Evolutionary conservation across 2,888 invertebrate species (phyloP).

Genomic region (Galerucella nymphaeae): DNA sequence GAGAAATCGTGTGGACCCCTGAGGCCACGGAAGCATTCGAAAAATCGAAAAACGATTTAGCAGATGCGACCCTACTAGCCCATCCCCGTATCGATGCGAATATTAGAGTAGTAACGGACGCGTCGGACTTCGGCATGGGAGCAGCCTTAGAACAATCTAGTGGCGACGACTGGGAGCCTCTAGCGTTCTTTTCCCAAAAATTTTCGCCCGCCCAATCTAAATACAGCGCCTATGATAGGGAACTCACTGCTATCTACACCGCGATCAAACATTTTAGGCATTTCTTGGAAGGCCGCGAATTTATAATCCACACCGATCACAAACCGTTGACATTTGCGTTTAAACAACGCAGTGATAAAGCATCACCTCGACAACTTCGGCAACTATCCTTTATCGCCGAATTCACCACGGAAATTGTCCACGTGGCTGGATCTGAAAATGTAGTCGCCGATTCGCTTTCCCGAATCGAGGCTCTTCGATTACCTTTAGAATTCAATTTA

Average conservation of each 20-base stretch:
- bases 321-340: conserved; percentile 2
- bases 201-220: conserved; percentile 4
- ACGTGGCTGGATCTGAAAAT: too few relatives aligned
- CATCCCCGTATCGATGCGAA: too few relatives aligned
- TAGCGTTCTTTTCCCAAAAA: too few relatives aligned
- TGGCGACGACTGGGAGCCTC: too few relatives aligned
- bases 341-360: conserved; percentile 20
- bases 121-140: too few relatives aligned
- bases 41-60: too few relatives aligned
- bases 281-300: conserved; percentile 2
- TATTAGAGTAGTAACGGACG: too few relatives aligned
- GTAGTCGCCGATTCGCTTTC: conserved; percentile 13
- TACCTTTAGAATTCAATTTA: conserved; percentile 22
- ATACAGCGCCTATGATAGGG: conserved; percentile 4
- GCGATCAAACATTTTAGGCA: neutral
- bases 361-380: conserved; percentile 27
- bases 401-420: too few relatives aligned
- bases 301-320: neutral
- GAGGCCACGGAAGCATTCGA: too few relatives aligned
- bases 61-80: too few relatives aligned
- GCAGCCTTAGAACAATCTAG: too few relatives aligned
- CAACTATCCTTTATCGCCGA: conserved; percentile 7
- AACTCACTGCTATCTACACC: neutral
- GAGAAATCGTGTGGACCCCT: too few relatives aligned
- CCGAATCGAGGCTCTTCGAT: conserved; percentile 22